Conservation (phyloP, 2,113 vertebrate species). For the Syngnathus scovelli region DNA sequence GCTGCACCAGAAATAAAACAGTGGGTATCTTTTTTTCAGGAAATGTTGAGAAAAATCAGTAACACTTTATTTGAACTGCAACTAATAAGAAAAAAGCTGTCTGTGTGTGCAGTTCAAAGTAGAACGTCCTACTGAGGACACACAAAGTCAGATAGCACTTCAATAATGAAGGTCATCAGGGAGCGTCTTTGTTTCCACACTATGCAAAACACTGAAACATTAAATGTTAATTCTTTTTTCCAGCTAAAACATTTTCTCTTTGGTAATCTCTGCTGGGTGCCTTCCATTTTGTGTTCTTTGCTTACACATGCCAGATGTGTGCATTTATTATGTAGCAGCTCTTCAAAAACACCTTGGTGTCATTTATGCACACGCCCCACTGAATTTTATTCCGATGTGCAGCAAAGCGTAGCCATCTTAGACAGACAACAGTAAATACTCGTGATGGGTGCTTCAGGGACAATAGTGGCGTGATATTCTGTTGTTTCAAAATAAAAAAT, state of each 20-base stretch:
- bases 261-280: not conserved
- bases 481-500: conserved; percentile 26
- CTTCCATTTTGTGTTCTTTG: not conserved
- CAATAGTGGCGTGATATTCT: conserved; percentile 14
- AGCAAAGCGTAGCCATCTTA: conserved; percentile 29
- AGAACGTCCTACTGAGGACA: conserved; percentile 48
- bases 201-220: conserved; percentile 11
- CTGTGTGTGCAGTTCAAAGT: conserved; percentile 45
- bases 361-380: conserved; percentile 34
- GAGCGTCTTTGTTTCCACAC: conserved; percentile 17
- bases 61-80: conserved; percentile 47
- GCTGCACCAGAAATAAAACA: not conserved
- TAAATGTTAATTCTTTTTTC: not conserved
- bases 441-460: conserved; percentile 43
- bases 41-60: not conserved
- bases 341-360: conserved; percentile 23
- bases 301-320: not conserved
- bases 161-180: conserved; percentile 38
- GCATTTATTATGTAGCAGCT: conserved; percentile 3
- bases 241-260: conserved; percentile 7
- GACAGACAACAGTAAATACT: conserved; percentile 39
- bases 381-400: conserved; percentile 40
- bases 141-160: conserved; percentile 39
- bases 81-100: conserved; percentile 23
- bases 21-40: not conserved